Evolutionary conservation across 1,140 invertebrate genomes (phyloP).

Genomic region (Globodera ellingtonae): DNA sequence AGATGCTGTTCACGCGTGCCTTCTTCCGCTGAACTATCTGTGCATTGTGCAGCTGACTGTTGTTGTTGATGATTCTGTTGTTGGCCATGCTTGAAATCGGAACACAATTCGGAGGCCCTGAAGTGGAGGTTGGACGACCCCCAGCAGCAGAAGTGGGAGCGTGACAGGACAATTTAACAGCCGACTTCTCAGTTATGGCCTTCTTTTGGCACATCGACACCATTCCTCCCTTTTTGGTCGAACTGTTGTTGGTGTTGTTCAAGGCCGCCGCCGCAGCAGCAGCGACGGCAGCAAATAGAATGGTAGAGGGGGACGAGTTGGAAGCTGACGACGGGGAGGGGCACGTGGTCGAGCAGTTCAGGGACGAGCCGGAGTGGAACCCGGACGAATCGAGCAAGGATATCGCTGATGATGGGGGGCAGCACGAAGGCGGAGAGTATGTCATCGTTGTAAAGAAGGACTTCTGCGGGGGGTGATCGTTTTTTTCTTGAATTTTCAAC

Average conservation of each 20-base stretch:
- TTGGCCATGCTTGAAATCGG: background rate
- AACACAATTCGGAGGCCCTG: slow-evolving; percentile 2
- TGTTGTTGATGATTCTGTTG: background rate
- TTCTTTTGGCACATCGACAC: background rate
- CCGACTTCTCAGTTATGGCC: background rate
- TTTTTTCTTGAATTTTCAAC: slow-evolving; percentile 3
- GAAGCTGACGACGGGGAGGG: background rate
- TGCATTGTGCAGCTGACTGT: slow-evolving; percentile 13
- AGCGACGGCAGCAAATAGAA: slow-evolving; percentile 3
- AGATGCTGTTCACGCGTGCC: slow-evolving; percentile 43
- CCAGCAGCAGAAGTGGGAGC: slow-evolving; percentile 7
- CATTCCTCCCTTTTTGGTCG: background rate
- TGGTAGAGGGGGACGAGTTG: background rate
- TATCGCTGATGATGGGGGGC: background rate
- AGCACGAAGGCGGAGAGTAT: slow-evolving; percentile 17
- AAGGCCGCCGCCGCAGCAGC: slow-evolving; percentile 9
- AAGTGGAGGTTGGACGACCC: background rate
- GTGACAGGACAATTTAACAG: background rate
- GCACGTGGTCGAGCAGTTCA: slow-evolving; percentile 3
- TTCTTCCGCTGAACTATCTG: slow-evolving; percentile 28
- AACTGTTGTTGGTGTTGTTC: slow-evolving; percentile 3
- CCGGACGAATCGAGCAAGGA: slow-evolving; percentile 3
- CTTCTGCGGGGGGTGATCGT: background rate
- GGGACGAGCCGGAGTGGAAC: background rate
- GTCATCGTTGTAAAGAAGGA: slow-evolving; percentile 23